These are phyloP conservation scores for Sternarchorhynchus goeldii DNA, from an alignment of 2,797 vertebrate genomes.

Conservation along the genomic window DNA sequence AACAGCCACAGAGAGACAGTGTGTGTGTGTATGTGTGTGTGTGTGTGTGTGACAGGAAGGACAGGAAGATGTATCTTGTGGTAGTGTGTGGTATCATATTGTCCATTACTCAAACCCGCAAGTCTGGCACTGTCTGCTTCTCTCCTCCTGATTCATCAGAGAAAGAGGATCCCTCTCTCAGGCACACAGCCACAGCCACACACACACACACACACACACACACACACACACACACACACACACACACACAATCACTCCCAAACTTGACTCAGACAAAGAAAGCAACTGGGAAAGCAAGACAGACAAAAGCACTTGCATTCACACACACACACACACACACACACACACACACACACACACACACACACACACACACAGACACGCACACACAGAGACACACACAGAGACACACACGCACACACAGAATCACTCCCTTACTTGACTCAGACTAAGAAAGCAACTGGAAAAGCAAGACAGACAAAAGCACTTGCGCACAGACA, in stretches of 20 bases:
- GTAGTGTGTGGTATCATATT: conserved; percentile 50
- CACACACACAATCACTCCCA: conserved; percentile 11
- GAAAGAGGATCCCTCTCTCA: conserved; percentile 46
- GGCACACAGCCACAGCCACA: not conserved
- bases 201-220: not conserved
- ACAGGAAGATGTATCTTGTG: conserved; percentile 45
- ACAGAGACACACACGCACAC: no score
- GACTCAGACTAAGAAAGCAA: no score
- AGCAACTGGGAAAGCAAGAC: no score
- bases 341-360: not conserved
- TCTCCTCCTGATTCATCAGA: conserved; percentile 51
- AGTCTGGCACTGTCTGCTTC: conserved; percentile 44
- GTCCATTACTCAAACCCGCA: conserved; percentile 53
- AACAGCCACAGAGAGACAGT: conserved; percentile 21
- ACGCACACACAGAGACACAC: not conserved
- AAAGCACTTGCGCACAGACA: conserved; percentile 19
- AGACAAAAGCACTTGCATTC: conserved; percentile 15
- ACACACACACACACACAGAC: not conserved
- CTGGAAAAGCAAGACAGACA: no score
- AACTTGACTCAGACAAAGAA: not conserved
- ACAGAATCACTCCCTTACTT: conserved; percentile 6
- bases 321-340: conserved; percentile 28
- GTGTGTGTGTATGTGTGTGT: conserved; percentile 18
- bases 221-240: no score
- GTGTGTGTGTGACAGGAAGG: conserved; percentile 17